These are phyloP conservation scores for Atractosteus spatula DNA, from an alignment of 2,113 vertebrate species.

Conservation along the genomic window DNA sequence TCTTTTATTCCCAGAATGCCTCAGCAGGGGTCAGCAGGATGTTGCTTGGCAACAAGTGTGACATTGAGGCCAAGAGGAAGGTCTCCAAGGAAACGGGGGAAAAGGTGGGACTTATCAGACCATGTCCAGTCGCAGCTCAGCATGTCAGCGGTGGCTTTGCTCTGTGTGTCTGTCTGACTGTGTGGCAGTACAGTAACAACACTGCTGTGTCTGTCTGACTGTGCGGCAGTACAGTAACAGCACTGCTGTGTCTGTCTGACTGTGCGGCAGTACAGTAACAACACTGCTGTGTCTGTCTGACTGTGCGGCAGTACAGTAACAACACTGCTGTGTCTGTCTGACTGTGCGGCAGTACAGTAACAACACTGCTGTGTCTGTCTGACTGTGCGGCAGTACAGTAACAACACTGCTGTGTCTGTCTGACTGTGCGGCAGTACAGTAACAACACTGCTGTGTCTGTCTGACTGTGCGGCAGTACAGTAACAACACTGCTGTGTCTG, in stretches of 20 bases:
- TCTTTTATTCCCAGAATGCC: constrained; percentile 73
- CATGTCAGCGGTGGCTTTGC: neutral
- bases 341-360: neutral
- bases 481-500: neutral
- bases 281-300: neutral
- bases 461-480: neutral
- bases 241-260: neutral
- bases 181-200: neutral
- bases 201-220: no score
- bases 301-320: neutral
- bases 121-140: neutral
- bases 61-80: constrained; percentile 84
- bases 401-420: constrained; percentile 23
- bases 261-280: neutral
- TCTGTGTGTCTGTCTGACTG: neutral
- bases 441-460: neutral
- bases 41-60: constrained; percentile 89
- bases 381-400: constrained; percentile 16
- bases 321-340: neutral
- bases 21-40: constrained; percentile 82
- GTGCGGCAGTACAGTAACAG: no score
- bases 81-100: constrained; percentile 78
- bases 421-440: no score
- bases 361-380: constrained; percentile 16
- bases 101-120: constrained; percentile 64